Evolutionary conservation across 2,888 invertebrate species (phyloP).

Genomic region (Mylabris sibirica): DNA sequence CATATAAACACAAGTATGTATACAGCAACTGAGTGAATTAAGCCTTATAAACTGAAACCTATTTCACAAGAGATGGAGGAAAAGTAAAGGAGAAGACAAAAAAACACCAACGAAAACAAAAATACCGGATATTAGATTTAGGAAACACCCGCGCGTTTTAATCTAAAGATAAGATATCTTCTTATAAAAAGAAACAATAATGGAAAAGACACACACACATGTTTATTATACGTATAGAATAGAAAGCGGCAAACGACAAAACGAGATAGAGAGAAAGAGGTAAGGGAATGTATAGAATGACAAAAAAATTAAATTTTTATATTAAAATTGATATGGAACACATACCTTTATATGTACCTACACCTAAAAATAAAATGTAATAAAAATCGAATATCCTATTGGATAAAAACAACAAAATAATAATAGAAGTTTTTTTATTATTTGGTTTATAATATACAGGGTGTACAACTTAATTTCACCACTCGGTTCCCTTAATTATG

Average conservation of each 20-base stretch:
- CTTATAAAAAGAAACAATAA: conserved; percentile 15
- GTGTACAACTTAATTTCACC: too few relatives aligned
- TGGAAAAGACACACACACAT: neutral
- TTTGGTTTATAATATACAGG: too few relatives aligned
- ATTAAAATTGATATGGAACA: conserved; percentile 20
- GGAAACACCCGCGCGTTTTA: conserved; percentile 24
- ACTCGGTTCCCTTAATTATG: too few relatives aligned
- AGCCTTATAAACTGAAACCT: neutral
- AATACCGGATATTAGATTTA: conserved; percentile 28
- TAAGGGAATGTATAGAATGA: neutral
- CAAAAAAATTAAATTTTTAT: conserved; percentile 23
- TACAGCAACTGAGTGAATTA: too few relatives aligned
- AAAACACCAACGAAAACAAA: conserved; percentile 11
- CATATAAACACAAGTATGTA: too few relatives aligned
- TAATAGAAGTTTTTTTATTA: too few relatives aligned
- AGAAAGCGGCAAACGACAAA: neutral
- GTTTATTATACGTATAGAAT: neutral
- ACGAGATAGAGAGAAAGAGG: neutral
- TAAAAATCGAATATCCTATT: neutral
- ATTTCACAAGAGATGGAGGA: neutral
- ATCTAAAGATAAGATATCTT: conserved; percentile 25
- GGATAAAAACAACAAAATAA: neutral
- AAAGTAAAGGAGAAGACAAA: neutral
- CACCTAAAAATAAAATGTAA: neutral
- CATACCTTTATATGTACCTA: neutral